These are phyloP conservation scores for Orchesellides sinensis DNA, from an alignment of 2,888 invertebrate genomes.

Conservation along the genomic window DNA sequence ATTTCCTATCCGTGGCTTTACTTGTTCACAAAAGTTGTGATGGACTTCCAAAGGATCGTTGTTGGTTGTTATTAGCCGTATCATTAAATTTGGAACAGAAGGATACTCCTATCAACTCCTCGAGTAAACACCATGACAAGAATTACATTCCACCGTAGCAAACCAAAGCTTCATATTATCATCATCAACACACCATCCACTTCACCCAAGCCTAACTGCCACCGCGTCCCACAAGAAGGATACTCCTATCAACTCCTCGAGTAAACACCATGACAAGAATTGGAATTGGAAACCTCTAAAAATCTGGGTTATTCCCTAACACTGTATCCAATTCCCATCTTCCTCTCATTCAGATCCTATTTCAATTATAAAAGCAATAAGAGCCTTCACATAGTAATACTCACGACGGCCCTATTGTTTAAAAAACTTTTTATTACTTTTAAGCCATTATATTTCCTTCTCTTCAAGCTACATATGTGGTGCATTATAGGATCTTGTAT, in stretches of 20 bases:
- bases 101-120: background rate
- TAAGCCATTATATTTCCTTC: too few species aligned
- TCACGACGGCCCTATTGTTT: background rate
- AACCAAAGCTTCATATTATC: too few species aligned
- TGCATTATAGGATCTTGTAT: slow-evolving; percentile 23
- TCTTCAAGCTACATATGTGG: too few species aligned
- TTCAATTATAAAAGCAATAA: background rate
- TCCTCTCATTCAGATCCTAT: background rate
- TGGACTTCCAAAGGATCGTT: too few species aligned
- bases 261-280: background rate
- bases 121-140: background rate
- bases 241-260: background rate
- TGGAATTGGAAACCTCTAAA: slow-evolving; percentile 12
- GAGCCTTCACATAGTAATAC: background rate
- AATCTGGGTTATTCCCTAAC: slow-evolving; percentile 31
- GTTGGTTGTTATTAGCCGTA: too few species aligned
- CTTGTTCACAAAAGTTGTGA: too few species aligned
- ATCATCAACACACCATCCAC: too few species aligned
- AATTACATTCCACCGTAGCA: too few species aligned
- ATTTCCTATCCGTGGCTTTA: background rate
- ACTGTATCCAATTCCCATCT: background rate
- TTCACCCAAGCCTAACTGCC: too few species aligned
- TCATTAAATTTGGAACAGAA: too few species aligned
- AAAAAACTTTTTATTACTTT: background rate
- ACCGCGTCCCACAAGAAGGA: too few species aligned